Evolutionary conservation across 2,113 vertebrate species (phyloP), one percentile per base, ranked within the genome.

Genomic region (Bagarius yarrelli): DNA sequence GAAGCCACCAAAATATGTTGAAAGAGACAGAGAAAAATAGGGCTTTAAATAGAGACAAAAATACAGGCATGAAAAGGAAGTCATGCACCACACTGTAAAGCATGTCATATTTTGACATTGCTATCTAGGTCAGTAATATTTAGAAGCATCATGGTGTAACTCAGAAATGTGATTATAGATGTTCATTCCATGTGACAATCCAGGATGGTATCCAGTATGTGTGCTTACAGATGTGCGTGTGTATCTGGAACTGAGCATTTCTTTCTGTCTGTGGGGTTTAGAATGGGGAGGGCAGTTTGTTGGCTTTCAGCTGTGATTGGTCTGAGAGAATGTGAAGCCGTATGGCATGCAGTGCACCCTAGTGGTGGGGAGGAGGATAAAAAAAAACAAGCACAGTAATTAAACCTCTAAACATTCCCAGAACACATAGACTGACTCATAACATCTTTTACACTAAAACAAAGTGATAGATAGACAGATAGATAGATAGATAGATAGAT

Each of bases 311-410:
- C 82, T 81, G 1, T 12, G 52, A 90, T 91, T 92, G 90, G 88
- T 61, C 81, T 86, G 70, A 40, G 52, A 69, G 69, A 56, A 69
- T 81, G 19, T 74, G 84, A n/a, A 59, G 70, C 60, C 81, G 83
- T 63, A 63, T 83, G 84, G 86, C 81, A 86, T 81, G 91, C 91
- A 92, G 87, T 93, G 92, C 91, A 30, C 88, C 91, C 92, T 92
- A 92, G 90, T 91, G 92, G 92, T 81, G 56, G 81, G 78, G 85
- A 89, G 79, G 74, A 78, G 79, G 40, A 73, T 3, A 72, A 16
- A 60, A 18, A 50, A 50, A 53, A 53, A 76, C 21, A 78, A 34
- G 81, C 57, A 47, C 64, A 78, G 52, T 73, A 78, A 78, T 47
- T 36, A 40, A 19, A 63, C 50, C 64, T 55, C 25, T 57, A 34